Evolutionary conservation across 2,113 vertebrate genomes (phyloP), one percentile per base, ranked within the genome.

Genomic region (Pandion haliaetus): DNA sequence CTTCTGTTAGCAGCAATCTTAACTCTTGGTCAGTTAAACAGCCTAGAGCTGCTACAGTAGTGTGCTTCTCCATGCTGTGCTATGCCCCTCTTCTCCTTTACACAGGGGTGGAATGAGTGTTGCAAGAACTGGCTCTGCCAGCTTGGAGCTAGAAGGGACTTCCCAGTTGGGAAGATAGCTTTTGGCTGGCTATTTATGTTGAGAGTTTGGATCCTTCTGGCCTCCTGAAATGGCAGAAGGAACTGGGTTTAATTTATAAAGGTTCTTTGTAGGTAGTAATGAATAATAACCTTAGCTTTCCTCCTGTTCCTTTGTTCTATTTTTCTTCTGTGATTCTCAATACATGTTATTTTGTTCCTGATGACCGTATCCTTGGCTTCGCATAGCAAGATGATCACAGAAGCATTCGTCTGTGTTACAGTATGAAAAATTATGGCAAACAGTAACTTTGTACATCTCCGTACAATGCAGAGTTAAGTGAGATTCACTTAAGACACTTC

Each of bases 31-130:
- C 62, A 18, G 7, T 38, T 16, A 8, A 23, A 4, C 17, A 83
- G 45, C 58, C 36, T 3, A 1, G 44, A 73, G 78, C 73, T 31
- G 50, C 23, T 50, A 0, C 47, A 70, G 44, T 8, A 4, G 13
- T n/a, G 28, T n/a, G 47, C 24, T 54, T 7, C 58, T 31, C 79
- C 10, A 2, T 36, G 14, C 36, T 66, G 15, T 32, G 59, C 50
- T 34, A 14, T 57, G 72, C n/a, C n/a, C 34, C 54, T 59, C 25
- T 25, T 25, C 57, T 25, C 55, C 34, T 17, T 8, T 20, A 7
- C 0, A 1, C 73, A 10, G 12, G 10, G 6, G 19, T 19, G 47
- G 52, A 14, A 2, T 1, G n/a, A 14, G 38, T 15, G 49, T 31
- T 72, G 74, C 31, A 61, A 69, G 58, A 6, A 4, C 79, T 72